A percentile compares a stretch with the other conserved stretches of the same genome.
These are phyloP conservation scores for Halocynthia roretzi DNA, from an alignment of 23 tunicate species.

Conservation along the genomic window DNA sequence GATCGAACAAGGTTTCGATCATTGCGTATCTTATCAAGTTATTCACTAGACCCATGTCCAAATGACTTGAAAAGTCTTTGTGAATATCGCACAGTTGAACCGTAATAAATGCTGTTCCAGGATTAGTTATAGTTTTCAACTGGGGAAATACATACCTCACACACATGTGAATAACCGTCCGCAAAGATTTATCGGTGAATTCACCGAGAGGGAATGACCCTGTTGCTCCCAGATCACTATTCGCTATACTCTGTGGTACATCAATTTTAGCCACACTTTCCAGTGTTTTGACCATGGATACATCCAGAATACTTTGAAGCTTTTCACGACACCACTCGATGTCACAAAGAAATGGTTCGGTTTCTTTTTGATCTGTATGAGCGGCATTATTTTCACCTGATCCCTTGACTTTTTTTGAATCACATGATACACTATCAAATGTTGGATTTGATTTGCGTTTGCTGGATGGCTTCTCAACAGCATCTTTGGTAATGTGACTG, in stretches of 20 bases:
- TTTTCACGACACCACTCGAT: too few relatives aligned
- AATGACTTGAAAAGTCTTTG: neutral
- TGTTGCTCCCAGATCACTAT: neutral
- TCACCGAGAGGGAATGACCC: slow-evolving; percentile 13
- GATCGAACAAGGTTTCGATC: neutral
- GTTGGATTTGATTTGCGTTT: too few relatives aligned
- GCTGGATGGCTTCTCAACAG: neutral
- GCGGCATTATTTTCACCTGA: too few relatives aligned
- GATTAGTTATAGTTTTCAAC: slow-evolving; percentile 12
- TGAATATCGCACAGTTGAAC: neutral
- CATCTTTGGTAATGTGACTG: neutral
- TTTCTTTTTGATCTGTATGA: too few relatives aligned
- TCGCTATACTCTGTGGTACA: too few relatives aligned
- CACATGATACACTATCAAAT: too few relatives aligned
- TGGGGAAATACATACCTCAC: slow-evolving; percentile 46
- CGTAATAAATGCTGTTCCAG: neutral
- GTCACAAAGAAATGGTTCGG: too few relatives aligned
- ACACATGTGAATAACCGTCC: slow-evolving; percentile 25
- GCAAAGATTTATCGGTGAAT: slow-evolving; percentile 16
- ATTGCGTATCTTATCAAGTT: neutral
- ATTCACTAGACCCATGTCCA: neutral
- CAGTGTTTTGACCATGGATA: too few relatives aligned
- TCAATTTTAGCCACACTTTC: too few relatives aligned
- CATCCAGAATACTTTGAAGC: too few relatives aligned
- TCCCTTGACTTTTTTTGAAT: too few relatives aligned